Conservation (phyloP, 1,140 invertebrate genomes). For the Lysiphlebus fabarum region DNA sequence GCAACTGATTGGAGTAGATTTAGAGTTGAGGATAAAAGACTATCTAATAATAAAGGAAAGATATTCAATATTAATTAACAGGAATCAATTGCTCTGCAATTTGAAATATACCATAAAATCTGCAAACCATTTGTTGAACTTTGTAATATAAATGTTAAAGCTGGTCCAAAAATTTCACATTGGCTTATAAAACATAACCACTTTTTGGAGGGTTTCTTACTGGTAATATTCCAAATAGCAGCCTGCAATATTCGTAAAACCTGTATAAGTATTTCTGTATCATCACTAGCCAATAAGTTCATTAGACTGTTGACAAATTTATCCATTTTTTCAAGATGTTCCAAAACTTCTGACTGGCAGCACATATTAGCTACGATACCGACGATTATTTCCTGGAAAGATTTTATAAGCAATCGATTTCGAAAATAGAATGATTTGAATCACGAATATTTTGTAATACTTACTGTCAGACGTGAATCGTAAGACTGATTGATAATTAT, state of each 20-base stretch:
- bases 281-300: conserved; percentile 58
- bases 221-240: conserved; percentile 53
- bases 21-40: conserved; percentile 35
- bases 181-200: conserved; percentile 57
- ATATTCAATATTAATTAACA: not conserved
- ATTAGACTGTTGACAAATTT: conserved; percentile 55
- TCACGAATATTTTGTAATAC: conserved; percentile 9
- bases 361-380: conserved; percentile 74
- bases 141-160: conserved; percentile 63
- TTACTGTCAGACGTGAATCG: conserved; percentile 58
- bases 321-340: conserved; percentile 46
- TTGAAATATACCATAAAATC: too few relatives aligned
- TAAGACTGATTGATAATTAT: conserved; percentile 51
- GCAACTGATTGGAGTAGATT: conserved; percentile 35
- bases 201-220: conserved; percentile 40
- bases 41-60: conserved; percentile 33
- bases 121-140: conserved; percentile 63
- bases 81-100: not conserved
- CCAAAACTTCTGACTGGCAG: conserved; percentile 55
- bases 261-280: conserved; percentile 65
- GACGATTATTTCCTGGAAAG: conserved; percentile 64
- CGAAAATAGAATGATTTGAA: conserved; percentile 2
- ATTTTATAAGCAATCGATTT: conserved; percentile 9
- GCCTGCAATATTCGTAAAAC: conserved; percentile 64
- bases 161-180: conserved; percentile 52